Base-by-base conservation (phyloP, 2,888 invertebrate species). In the Brachylomia viminalis region DNA sequence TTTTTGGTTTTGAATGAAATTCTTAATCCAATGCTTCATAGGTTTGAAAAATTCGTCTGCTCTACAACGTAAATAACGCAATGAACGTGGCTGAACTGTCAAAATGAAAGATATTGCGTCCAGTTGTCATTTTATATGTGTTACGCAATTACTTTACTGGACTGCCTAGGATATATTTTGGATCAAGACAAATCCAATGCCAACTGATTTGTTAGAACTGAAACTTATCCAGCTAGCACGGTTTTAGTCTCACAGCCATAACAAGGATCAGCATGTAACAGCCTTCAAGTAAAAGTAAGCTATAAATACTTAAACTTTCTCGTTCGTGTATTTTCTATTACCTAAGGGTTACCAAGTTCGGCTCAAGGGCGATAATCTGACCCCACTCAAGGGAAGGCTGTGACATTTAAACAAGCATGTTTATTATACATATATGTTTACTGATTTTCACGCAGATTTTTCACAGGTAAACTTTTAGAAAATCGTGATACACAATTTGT, bases 321-420 rank as follows among this genome's bases (percentile, higher is more conserved):
- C 79, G 47, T 58, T 69, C 71, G 27, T 65, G 61, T 77, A 83
- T 45, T 83, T 67, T 75, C 75, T 69, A 73, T 72, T 74, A 71
- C 72, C 61, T 71, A 76, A 61, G 70, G 76, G 72, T 73, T 49
- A 61, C 15, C 45, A 58, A 82, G 84, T 82, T 84, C 67, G 27
- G 54, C 20, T 64, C 79, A 79, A 85, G 82, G 85, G 77, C 79
- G 72, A 56, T 45, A 20, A 11, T 38, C 71, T 79, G 84, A 84
- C 85, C 82, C 54, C 23, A 15, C 49, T 38, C 86, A 86, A 87
- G 88, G 86, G 75, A 86, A 89, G 88, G 87, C 75, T 86, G 68
- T 83, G 86, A 72, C 86, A 88, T 88, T 87, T 83, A 47, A 79
- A 77, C 47, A 66, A 83, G 75, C 62, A 76, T 42, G 23, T 56